These are phyloP conservation scores for Poeciliopsis retropinna DNA, from an alignment of 2,113 vertebrate species.

Conservation along the genomic window DNA sequence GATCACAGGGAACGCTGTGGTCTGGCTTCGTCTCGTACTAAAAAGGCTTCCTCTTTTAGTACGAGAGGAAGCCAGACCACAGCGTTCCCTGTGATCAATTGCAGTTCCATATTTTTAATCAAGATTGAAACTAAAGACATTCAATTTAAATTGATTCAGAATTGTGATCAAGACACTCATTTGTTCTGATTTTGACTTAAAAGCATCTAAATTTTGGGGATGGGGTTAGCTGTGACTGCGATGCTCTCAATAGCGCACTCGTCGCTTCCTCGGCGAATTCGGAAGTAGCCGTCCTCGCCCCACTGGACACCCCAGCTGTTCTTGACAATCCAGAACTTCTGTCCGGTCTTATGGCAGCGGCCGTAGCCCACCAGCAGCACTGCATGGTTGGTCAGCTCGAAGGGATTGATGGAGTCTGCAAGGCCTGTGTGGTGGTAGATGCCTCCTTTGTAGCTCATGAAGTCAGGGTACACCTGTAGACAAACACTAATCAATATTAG, in stretches of 20 bases:
- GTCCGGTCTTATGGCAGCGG: slow-evolving; percentile 78
- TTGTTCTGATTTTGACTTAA: background rate
- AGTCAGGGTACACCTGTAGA: slow-evolving; percentile 86
- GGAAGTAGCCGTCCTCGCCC: slow-evolving; percentile 93
- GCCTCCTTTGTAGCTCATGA: slow-evolving; percentile 85
- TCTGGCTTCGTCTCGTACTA: background rate
- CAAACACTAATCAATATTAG: background rate
- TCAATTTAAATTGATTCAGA: background rate
- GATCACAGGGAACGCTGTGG: background rate
- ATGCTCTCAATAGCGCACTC: slow-evolving; percentile 96
- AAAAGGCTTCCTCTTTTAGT: no score
- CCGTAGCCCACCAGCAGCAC: slow-evolving; percentile 95
- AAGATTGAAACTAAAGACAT: background rate
- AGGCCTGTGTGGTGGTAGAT: slow-evolving; percentile 94
- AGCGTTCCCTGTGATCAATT: background rate
- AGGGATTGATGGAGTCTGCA: slow-evolving; percentile 86
- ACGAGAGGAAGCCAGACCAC: background rate
- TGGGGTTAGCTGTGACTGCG: slow-evolving; percentile 85
- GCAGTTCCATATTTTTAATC: background rate
- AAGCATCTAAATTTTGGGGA: slow-evolving; percentile 81
- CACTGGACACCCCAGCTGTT: slow-evolving; percentile 92
- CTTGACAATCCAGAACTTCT: slow-evolving; percentile 95
- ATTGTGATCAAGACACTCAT: background rate
- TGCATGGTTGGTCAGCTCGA: slow-evolving; percentile 94
- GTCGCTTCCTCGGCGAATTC: slow-evolving; percentile 90